Conservation (phyloP, 1,140 invertebrate species). For the Hylyphantes graminicola region DNA sequence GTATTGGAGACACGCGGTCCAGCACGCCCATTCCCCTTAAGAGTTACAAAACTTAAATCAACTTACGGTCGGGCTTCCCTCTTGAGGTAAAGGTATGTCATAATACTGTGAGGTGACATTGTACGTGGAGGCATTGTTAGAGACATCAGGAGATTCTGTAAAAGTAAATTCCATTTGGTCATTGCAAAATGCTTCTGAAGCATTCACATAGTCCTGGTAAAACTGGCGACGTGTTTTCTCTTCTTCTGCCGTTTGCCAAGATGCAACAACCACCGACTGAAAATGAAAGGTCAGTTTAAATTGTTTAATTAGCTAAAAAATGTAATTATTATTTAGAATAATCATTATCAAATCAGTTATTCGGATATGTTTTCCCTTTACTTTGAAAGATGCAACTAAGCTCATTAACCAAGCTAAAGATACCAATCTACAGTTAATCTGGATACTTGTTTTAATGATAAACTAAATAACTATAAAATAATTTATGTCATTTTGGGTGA, state of each 20-base stretch:
- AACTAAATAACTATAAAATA: too few species aligned
- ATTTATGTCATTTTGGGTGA: too few species aligned
- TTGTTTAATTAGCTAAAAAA: too few species aligned
- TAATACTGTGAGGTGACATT: background rate
- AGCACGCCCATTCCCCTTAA: too few species aligned
- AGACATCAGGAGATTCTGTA: conserved; percentile 15
- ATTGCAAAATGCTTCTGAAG: background rate
- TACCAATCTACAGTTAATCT: too few species aligned
- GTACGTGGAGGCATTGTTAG: background rate
- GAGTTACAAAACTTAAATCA: too few species aligned
- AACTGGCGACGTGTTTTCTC: conserved; percentile 25
- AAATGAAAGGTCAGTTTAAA: background rate
- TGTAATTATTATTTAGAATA: background rate
- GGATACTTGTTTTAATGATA: too few species aligned
- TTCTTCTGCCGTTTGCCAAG: conserved; percentile 43
- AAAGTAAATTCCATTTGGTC: conserved; percentile 47
- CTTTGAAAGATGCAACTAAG: background rate
- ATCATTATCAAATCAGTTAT: background rate
- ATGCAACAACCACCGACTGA: conserved; percentile 29
- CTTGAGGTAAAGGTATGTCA: background rate
- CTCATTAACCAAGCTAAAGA: background rate
- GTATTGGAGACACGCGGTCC: too few species aligned
- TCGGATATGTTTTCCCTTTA: background rate
- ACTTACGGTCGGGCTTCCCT: too few species aligned
- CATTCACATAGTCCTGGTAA: conserved; percentile 5